Base-by-base conservation (phyloP, 2,888 invertebrate species). In the Sepioteuthis lessoniana region DNA sequence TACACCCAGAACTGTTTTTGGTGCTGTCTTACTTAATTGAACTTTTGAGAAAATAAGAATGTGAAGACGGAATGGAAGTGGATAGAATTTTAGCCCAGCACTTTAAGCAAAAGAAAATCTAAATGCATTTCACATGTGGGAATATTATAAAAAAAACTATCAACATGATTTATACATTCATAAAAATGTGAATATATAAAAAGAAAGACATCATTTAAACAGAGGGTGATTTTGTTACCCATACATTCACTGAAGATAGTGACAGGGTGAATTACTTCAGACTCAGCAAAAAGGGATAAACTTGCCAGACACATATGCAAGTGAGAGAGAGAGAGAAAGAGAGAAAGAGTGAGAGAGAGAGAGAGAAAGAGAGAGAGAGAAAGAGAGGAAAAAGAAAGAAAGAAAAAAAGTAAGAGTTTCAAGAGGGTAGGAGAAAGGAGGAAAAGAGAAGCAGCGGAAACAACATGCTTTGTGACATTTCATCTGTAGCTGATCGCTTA, bases 401-500 rank as follows among this genome's bases (percentile, higher is more conserved):
- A 47, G 47, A 60, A 35, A 55, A 50, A 93, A n/a, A 60, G 38
- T 50, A 93, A 50, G 35, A 93, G 93, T 50, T n/a, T 35, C 7
- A 42, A 46, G 10, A 92, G 92, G 47, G 92, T 92, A 47, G 47
- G 92, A 47, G n/a, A 25, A 16, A 92, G 50, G 55, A 93, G 35
- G n/a, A 37, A 37, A 50, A 93, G 93, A 93, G 60, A 93, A 93
- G 93, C 93, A 93, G 93, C 93, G 60, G 50, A 50, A 47, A 92
- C 35, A 60, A 93, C 93, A 93, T 93, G 93, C 93, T 93, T 76
- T 35, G 60, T 93, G 93, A 93, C 93, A 93, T 50, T 93, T 93
- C 93, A 93, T 60, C 93, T 60, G 60, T 55, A 60, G 93, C 93
- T 93, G 93, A 92, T 35, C 55, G 38, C 55, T 93, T 37, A 55